Evolutionary conservation across 1,140 invertebrate genomes (phyloP).

Genomic region (Drosophila equinoxialis): DNA sequence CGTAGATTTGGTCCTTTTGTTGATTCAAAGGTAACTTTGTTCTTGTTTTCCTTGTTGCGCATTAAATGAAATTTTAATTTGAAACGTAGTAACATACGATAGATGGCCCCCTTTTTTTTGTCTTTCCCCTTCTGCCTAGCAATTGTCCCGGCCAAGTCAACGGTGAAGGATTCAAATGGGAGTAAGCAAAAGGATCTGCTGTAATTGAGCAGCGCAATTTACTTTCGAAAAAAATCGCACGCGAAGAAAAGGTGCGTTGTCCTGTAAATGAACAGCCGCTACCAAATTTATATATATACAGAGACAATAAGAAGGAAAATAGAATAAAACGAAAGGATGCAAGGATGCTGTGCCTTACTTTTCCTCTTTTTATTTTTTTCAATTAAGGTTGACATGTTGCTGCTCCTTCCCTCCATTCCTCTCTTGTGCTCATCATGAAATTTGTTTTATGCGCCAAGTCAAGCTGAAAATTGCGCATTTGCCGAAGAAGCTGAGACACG

Average conservation of each 20-base stretch:
- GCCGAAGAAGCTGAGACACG: constrained; percentile 26
- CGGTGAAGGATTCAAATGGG: constrained; percentile 55
- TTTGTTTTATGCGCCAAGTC: constrained; percentile 73
- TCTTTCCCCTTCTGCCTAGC: constrained; percentile 27
- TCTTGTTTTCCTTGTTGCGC: constrained; percentile 59
- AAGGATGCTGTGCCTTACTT: constrained; percentile 40
- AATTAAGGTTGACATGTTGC: constrained; percentile 77
- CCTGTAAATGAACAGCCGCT: constrained; percentile 76
- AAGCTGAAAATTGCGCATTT: constrained; percentile 81
- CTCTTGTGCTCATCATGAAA: constrained; percentile 35
- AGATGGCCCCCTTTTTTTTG: constrained; percentile 28
- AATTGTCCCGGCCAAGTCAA: constrained; percentile 72
- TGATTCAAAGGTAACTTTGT: constrained; percentile 51
- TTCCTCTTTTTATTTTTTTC: constrained; percentile 60
- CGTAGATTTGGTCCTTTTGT: constrained; percentile 34
- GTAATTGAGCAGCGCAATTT: constrained; percentile 79
- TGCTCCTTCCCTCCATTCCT: constrained; percentile 24
- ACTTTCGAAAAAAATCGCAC: constrained; percentile 44
- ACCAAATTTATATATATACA: constrained; percentile 4
- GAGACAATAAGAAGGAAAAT: constrained; percentile 6
- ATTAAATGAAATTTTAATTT: constrained; percentile 78
- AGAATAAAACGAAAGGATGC: constrained; percentile 50
- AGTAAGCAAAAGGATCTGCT: constrained; percentile 31
- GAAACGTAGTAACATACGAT: constrained; percentile 63
- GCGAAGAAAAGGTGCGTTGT: constrained; percentile 70